Percentiles rank a stretch among this genome's conserved stretches.
Evolutionary conservation across 2,888 invertebrate species (phyloP).

Genomic region (Caenorhabditis sp.): DNA sequence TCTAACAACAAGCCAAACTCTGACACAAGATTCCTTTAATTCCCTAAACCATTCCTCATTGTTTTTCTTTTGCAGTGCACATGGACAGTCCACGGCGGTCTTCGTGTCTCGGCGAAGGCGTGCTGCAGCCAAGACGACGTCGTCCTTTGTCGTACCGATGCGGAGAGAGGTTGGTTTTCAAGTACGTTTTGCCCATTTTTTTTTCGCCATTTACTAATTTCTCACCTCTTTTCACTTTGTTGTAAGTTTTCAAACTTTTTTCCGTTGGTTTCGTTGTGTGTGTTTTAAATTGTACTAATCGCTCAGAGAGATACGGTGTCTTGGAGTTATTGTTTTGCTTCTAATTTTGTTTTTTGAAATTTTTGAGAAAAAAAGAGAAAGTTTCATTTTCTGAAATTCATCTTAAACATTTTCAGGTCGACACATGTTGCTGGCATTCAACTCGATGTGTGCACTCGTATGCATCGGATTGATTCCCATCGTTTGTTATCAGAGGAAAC

Average conservation of each 20-base stretch:
- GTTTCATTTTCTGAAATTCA: background rate
- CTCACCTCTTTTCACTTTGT: too few species aligned
- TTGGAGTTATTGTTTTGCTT: background rate
- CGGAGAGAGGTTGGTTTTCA: constrained; percentile 68
- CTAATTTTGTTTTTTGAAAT: background rate
- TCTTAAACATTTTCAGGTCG: constrained; percentile 63
- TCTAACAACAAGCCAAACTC: too few species aligned
- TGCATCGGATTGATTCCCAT: constrained; percentile 79
- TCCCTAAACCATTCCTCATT: too few species aligned
- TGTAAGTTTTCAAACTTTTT: background rate
- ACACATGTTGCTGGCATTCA: constrained; percentile 76
- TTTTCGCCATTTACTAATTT: background rate
- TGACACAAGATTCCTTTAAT: too few species aligned
- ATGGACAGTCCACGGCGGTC: constrained; percentile 79
- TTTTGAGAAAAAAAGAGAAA: background rate
- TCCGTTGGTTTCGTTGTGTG: background rate
- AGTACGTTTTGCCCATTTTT: constrained; percentile 57
- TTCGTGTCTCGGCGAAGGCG: constrained; percentile 78
- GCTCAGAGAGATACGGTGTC: background rate
- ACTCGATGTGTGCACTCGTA: constrained; percentile 76
- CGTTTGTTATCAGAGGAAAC: constrained; percentile 73
- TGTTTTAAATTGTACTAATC: too few species aligned
- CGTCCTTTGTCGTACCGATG: constrained; percentile 68
- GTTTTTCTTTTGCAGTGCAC: constrained; percentile 80
- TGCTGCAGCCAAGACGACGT: constrained; percentile 73